These are phyloP conservation scores for Muscicapa adusta DNA, from an alignment of 2,113 vertebrate species.

Conservation along the genomic window DNA sequence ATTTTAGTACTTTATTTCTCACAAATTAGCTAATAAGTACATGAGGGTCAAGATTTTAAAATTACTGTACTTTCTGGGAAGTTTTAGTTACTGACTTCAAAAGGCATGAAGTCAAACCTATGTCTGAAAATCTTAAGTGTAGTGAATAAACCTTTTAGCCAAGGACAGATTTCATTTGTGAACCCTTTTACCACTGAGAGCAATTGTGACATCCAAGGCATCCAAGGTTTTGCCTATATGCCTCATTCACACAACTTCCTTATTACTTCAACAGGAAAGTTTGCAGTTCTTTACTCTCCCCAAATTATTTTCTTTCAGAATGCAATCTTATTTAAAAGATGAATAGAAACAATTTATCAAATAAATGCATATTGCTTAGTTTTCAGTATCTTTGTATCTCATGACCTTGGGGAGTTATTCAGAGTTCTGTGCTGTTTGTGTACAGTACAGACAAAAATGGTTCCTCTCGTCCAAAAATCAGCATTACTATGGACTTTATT, in stretches of 20 bases:
- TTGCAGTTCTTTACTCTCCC: background rate
- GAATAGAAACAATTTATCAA: background rate
- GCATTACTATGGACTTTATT: background rate
- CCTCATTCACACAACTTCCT: background rate
- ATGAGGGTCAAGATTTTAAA: background rate
- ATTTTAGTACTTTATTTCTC: background rate
- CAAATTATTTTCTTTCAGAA: background rate
- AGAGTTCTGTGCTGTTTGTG: background rate
- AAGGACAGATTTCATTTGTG: background rate
- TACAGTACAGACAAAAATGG: background rate
- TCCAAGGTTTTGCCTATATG: background rate
- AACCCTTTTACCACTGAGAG: background rate
- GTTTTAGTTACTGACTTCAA: background rate
- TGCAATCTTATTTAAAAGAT: background rate
- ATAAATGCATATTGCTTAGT: background rate
- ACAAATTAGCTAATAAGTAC: background rate
- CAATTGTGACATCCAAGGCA: background rate
- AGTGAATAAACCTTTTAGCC: background rate
- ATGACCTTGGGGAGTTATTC: background rate
- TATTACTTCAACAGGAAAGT: background rate
- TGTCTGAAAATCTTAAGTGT: background rate
- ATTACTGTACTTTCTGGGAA: background rate
- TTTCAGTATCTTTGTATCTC: background rate
- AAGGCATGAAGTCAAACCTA: background rate
- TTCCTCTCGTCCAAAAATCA: background rate